These are phyloP conservation scores for Peromyscus californicus DNA, from an alignment of 2,113 vertebrate species.

Conservation along the genomic window DNA sequence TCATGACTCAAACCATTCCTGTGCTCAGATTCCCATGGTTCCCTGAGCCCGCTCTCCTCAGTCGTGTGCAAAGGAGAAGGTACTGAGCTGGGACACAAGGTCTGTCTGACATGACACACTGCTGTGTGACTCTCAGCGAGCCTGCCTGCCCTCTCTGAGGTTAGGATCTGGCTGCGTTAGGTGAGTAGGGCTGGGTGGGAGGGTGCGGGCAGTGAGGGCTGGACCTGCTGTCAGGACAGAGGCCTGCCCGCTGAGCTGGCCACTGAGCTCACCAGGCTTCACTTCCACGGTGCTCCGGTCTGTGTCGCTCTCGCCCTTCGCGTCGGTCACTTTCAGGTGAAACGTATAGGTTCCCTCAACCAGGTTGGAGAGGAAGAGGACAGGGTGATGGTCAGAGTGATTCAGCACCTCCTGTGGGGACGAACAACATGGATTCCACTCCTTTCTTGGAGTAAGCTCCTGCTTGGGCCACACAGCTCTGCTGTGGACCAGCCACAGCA, in stretches of 20 bases:
- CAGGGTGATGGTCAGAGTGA: constrained; percentile 95
- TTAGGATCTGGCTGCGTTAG: not conserved
- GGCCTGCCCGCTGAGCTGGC: not conserved
- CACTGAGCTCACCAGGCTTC: constrained; percentile 91
- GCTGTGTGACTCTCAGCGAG: constrained; percentile 64
- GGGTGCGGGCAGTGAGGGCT: not conserved
- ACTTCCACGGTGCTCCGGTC: constrained; percentile 94
- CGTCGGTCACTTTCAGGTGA: constrained; percentile 95
- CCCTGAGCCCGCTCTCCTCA: constrained; percentile 3
- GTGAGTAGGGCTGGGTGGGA: not conserved
- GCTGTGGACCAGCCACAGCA: not conserved
- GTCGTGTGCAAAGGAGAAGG: not conserved
- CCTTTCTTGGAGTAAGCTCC: not conserved
- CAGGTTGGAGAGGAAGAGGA: constrained; percentile 96
- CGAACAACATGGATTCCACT: constrained; percentile 43
- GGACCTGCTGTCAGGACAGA: not conserved
- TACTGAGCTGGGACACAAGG: not conserved
- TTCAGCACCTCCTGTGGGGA: constrained; percentile 95
- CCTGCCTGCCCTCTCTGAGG: constrained; percentile 54
- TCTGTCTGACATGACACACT: constrained; percentile 61
- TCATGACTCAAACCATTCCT: constrained; percentile 70
- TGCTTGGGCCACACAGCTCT: not conserved
- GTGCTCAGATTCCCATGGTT: constrained; percentile 46
- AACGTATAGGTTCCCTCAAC: constrained; percentile 97
- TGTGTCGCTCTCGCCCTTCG: constrained; percentile 94